These are phyloP conservation scores for Epizoanthus stellaris DNA, from an alignment of 92 coral and sea anemone species.

Conservation along the genomic window DNA sequence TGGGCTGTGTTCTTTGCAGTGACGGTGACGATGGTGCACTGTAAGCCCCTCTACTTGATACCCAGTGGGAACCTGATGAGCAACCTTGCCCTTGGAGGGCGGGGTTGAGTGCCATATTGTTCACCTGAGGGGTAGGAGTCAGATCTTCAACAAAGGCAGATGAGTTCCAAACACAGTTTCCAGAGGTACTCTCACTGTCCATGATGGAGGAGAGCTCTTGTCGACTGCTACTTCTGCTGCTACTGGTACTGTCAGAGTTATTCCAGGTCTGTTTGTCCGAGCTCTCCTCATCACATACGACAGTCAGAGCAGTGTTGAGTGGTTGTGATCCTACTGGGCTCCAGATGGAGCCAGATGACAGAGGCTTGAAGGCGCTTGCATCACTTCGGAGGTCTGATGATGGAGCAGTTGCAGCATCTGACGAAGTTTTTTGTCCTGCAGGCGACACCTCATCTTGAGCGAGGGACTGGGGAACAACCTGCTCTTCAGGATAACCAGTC, in stretches of 20 bases:
- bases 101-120: constrained; percentile 59
- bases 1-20: constrained; percentile 85
- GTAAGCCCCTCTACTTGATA: constrained; percentile 86
- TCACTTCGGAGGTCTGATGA: constrained; percentile 65
- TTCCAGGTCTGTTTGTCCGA: constrained; percentile 95
- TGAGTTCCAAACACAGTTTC: constrained; percentile 77
- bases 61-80: constrained; percentile 78
- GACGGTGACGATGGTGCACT: constrained; percentile 99
- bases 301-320: constrained; percentile 67
- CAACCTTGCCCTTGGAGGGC: constrained; percentile 80
- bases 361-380: constrained; percentile 75
- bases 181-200: constrained; percentile 78
- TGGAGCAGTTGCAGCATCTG: constrained; percentile 44
- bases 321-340: constrained; percentile 76
- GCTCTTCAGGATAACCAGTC: constrained; percentile 24
- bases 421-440: constrained; percentile 51
- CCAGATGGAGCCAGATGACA: constrained; percentile 89
- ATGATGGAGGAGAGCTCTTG: constrained; percentile 94
- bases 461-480: constrained; percentile 15
- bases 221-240: constrained; percentile 97
- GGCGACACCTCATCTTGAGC: constrained; percentile 56
- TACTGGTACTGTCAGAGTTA: constrained; percentile 98
- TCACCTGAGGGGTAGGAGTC: constrained; percentile 86
- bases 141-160: constrained; percentile 83
- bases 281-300: constrained; percentile 84